Conservation (phyloP, 2,113 vertebrate genomes). For the Rhineura floridana region DNA sequence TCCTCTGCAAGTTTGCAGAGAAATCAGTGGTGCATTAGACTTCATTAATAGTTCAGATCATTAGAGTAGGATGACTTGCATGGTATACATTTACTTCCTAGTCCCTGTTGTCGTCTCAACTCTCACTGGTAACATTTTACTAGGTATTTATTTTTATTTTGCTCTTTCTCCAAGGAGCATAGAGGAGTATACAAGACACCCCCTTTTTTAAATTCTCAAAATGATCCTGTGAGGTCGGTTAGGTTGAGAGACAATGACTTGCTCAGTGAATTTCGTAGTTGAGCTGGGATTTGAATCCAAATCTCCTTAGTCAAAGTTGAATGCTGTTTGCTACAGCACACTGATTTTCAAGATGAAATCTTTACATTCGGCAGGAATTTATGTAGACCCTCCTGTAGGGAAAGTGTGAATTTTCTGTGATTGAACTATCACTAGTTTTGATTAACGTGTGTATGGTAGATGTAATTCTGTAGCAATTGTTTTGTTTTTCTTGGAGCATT, state of each 20-base stretch:
- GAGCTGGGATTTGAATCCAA: not conserved
- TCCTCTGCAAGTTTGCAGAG: too few relatives aligned
- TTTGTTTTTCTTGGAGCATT: not conserved
- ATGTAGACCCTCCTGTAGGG: not conserved
- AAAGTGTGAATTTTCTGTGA: not conserved
- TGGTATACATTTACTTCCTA: too few relatives aligned
- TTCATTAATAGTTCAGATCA: too few relatives aligned
- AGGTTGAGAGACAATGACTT: not conserved
- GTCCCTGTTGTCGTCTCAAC: too few relatives aligned
- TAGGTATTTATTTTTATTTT: not conserved
- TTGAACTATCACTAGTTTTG: not conserved
- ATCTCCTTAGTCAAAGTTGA: not conserved
- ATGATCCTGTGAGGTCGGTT: not conserved
- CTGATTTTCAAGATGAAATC: not conserved
- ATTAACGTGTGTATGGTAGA: not conserved
- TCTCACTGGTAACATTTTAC: not conserved
- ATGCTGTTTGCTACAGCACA: not conserved
- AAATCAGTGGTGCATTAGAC: too few relatives aligned
- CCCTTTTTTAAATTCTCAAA: not conserved
- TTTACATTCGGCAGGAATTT: not conserved
- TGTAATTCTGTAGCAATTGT: not conserved
- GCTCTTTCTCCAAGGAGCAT: not conserved
- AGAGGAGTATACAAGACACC: not conserved
- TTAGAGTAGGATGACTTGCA: too few relatives aligned
- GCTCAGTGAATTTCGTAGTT: not conserved